These are phyloP conservation scores for Poecilus cupreus DNA, from an alignment of 2,888 invertebrate genomes.

Conservation along the genomic window DNA sequence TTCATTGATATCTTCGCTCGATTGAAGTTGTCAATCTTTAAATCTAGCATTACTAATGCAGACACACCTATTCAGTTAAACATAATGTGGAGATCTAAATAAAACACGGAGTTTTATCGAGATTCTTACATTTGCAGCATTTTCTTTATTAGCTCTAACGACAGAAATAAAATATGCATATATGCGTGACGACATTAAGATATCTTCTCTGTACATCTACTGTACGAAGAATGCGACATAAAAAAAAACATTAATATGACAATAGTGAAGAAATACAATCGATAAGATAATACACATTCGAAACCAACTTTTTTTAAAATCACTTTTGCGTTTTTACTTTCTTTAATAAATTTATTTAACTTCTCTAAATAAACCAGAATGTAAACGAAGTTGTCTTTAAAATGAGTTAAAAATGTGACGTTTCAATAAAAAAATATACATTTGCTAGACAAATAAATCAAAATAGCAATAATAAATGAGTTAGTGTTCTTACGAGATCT, in stretches of 20 bases:
- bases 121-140: conserved; percentile 32
- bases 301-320: too few species aligned
- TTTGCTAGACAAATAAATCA: too few species aligned
- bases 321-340: too few species aligned
- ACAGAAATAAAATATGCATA: conserved; percentile 51
- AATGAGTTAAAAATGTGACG: too few species aligned
- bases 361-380: too few species aligned
- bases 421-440: too few species aligned
- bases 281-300: neutral
- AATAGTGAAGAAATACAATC: conserved; percentile 42
- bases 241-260: conserved; percentile 40
- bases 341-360: too few species aligned
- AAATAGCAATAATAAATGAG: too few species aligned
- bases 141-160: conserved; percentile 51
- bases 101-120: conserved; percentile 31
- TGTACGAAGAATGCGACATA: conserved; percentile 46
- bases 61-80: conserved; percentile 29
- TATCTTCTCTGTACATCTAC: conserved; percentile 51
- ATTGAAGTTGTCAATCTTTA: conserved; percentile 7
- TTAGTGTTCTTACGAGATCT: too few species aligned
- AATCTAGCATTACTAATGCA: conserved; percentile 6
- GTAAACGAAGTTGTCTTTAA: too few species aligned
- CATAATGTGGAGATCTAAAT: conserved; percentile 30
- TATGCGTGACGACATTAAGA: conserved; percentile 54
- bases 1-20: neutral